Evolutionary conservation across 1,140 invertebrate genomes (phyloP), one percentile per base, ranked within the genome.

Genomic region (Tribolium castaneum): DNA sequence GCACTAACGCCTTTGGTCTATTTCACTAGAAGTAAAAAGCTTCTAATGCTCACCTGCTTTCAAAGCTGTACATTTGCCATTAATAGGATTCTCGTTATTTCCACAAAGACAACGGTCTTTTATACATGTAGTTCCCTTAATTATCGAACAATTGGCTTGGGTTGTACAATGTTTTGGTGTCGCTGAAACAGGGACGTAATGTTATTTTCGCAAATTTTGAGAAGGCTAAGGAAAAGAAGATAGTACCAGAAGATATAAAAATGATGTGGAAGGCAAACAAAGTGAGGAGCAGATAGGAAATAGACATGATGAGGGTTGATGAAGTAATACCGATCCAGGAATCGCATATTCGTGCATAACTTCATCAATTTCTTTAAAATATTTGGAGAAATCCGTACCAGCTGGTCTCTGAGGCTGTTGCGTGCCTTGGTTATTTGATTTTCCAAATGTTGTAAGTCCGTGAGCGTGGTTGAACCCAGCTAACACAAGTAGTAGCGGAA

Each of bases 381-480:
- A 13, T 70, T 59, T 54, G 14, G 54, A n/a, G 45, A 75, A 59
- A 75, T 74, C 25, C 78, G 79, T 83, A 83, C 82, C 80, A 76
- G 62, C 16, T 62, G 70, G 70, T 70, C 45, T 79, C 51, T 76
- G 59, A 12, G 39, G 49, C 7, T 77, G 79, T 70, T 81, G 75
- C 49, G 77, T 56, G 56, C 54, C 45, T 39, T 80, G 78, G 71
- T 77, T 81, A 73, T 82, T 82, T 4, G 85, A 80, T 75, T 86
- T 86, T 19, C 85, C 85, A 75, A 86, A 86, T 49, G 85, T 86
- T 0, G 85, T 85, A 6, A 86, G 78, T 54, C 85, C 85, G 75
- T 86, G 85, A 54, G 85, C 85, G 77, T 86, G 85, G 75, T 86
- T 86, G 79, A 86, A 86, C 75, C 85, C 85, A 56, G 83, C 85